Evolutionary conservation across 2,888 invertebrate species (phyloP).

Genomic region (Epinotia nisella): DNA sequence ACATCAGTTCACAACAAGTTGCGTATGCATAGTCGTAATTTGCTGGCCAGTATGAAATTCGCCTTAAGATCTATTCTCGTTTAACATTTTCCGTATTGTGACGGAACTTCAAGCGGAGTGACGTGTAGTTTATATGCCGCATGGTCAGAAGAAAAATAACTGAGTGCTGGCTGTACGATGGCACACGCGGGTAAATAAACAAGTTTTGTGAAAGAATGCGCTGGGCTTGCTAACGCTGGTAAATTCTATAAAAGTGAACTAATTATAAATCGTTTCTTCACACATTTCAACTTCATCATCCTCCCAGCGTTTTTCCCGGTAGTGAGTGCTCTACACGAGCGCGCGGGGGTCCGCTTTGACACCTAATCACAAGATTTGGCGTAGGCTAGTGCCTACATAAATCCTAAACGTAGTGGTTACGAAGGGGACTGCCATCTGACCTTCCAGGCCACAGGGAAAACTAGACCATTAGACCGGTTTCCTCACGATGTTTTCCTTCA

Average conservation of each 20-base stretch:
- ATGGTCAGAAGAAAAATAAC: slow-evolving; percentile 63
- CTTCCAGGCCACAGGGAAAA: no score
- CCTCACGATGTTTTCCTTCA: no score
- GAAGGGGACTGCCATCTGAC: no score
- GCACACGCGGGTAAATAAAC: slow-evolving; percentile 65
- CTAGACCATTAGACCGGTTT: no score
- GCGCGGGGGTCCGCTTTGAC: no score
- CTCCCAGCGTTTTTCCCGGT: no score
- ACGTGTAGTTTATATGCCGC: slow-evolving; percentile 65
- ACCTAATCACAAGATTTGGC: no score
- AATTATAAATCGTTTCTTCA: background rate
- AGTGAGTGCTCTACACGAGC: no score
- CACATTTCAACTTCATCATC: background rate
- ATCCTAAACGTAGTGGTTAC: no score
- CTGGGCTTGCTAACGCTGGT: slow-evolving; percentile 9
- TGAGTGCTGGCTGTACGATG: slow-evolving; percentile 59
- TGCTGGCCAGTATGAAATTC: slow-evolving; percentile 29
- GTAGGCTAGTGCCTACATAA: no score
- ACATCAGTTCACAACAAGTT: background rate
- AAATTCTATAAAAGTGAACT: background rate
- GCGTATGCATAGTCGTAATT: slow-evolving; percentile 4
- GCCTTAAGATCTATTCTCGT: slow-evolving; percentile 56
- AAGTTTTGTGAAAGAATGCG: slow-evolving; percentile 47
- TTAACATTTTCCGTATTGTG: slow-evolving; percentile 70
- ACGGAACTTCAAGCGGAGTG: slow-evolving; percentile 61